phyloP scores from a whole-genome alignment of 2,888 invertebrate species.

The Xanthorhoe designata region DNA sequence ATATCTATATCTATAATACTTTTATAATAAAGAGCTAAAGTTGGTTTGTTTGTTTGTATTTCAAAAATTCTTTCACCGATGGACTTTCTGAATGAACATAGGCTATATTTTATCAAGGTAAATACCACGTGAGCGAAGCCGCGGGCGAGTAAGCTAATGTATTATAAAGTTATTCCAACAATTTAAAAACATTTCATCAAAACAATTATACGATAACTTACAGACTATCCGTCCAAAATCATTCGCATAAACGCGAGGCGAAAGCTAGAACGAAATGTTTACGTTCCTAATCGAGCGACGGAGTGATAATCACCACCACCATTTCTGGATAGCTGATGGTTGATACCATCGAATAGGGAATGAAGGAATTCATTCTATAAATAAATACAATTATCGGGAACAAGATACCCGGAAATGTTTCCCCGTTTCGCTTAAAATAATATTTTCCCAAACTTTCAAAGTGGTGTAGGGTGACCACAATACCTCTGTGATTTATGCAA shows the following conservation, averaged over 20 bases:
- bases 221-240: background rate
- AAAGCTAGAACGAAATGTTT: constrained; percentile 35
- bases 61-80: too few species aligned
- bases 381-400: constrained; percentile 51
- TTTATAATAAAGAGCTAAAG: too few species aligned
- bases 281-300: constrained; percentile 37
- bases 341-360: constrained; percentile 39
- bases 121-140: too few species aligned
- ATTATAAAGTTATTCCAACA: too few species aligned
- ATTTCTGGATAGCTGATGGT: constrained; percentile 38
- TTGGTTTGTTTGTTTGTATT: too few species aligned
- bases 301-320: constrained; percentile 38
- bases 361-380: constrained; percentile 43
- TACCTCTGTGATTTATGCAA: too few species aligned
- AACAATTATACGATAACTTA: background rate
- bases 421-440: constrained; percentile 43
- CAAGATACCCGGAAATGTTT: constrained; percentile 57
- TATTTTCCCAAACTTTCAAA: constrained; percentile 35
- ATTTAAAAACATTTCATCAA: background rate
- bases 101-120: too few species aligned
- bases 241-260: constrained; percentile 9
- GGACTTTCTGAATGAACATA: too few species aligned
- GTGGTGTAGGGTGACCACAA: constrained; percentile 32
- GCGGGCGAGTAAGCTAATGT: too few species aligned
- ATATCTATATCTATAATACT: too few species aligned